These are phyloP conservation scores for Catharus minimus DNA, from an alignment of 2,113 vertebrate genomes.

Conservation along the genomic window DNA sequence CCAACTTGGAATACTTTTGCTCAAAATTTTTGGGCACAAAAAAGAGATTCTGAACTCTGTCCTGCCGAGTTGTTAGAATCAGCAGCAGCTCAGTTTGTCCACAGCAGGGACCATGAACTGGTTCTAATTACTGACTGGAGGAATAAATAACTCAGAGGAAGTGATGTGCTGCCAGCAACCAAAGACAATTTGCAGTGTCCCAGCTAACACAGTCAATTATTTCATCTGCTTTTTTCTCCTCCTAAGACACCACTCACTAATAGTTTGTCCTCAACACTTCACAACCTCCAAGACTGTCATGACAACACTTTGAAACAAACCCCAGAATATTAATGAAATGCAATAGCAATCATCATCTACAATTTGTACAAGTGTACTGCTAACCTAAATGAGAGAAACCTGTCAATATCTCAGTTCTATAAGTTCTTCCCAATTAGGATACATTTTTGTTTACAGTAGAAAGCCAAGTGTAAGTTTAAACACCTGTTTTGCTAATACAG, in stretches of 20 bases:
- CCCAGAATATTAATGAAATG: background rate
- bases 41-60: background rate
- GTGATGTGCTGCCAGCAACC: conserved; percentile 33
- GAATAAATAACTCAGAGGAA: conserved; percentile 51
- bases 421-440: background rate
- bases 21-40: background rate
- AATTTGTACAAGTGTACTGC: background rate
- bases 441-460: background rate
- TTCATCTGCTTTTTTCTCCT: conserved; percentile 6
- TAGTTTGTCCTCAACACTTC: background rate
- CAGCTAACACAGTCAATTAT: conserved; percentile 23
- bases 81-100: background rate
- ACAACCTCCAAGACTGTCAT: background rate
- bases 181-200: conserved; percentile 12
- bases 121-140: conserved; percentile 37
- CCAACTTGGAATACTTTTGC: background rate
- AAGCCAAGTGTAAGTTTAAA: background rate
- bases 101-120: background rate
- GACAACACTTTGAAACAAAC: background rate
- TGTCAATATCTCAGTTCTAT: background rate
- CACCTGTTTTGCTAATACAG: background rate
- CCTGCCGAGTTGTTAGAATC: background rate
- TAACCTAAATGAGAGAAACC: background rate
- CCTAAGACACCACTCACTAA: background rate
- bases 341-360: background rate